Conservation (phyloP, 2,797 vertebrate genomes). For the Halcyon smyrnensis region DNA sequence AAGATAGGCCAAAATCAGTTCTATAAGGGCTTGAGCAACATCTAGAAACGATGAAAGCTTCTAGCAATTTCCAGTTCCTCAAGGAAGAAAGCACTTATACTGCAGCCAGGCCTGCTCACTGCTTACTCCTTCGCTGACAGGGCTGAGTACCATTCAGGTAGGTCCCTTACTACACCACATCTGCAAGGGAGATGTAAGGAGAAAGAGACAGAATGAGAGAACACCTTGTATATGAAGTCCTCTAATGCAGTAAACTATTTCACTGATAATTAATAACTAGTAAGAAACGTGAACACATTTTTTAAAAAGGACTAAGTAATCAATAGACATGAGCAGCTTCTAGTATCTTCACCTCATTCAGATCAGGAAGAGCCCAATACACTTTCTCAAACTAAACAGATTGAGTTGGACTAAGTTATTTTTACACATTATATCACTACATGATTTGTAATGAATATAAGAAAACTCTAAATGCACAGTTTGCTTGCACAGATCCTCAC, state of each 20-base stretch:
- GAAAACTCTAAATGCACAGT: neutral
- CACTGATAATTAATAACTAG: neutral
- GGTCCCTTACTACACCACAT: neutral
- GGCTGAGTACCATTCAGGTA: neutral
- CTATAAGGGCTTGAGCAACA: neutral
- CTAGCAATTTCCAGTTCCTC: neutral
- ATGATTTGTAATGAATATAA: neutral
- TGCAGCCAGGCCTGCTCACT: neutral
- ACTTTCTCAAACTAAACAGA: neutral
- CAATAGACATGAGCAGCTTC: neutral
- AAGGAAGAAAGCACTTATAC: neutral
- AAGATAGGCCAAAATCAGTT: neutral
- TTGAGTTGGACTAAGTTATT: neutral
- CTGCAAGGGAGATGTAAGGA: neutral
- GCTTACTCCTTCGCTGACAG: neutral
- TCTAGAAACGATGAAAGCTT: neutral
- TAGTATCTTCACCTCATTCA: neutral
- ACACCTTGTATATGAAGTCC: neutral
- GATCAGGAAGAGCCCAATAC: neutral
- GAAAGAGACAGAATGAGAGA: neutral
- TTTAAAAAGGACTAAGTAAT: neutral
- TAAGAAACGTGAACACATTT: neutral
- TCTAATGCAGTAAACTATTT: neutral
- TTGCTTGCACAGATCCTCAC: neutral
- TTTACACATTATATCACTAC: rapidly evolving